phyloP scores from a whole-genome alignment of 2,888 invertebrate genomes.

The Lysandra bellargus region DNA sequence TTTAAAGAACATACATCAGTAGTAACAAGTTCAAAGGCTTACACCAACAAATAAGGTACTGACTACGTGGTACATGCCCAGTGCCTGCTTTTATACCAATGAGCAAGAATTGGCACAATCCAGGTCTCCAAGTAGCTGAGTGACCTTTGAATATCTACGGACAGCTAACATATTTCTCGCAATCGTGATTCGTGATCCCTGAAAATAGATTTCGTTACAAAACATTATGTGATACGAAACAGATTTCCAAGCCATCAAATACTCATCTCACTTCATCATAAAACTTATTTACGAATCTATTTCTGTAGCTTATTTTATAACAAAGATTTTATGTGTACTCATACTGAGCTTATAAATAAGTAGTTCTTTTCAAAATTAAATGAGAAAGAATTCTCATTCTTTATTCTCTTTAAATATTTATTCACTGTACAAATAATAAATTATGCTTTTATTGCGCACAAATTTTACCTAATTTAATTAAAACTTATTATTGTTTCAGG shows the following conservation, averaged over 20 bases:
- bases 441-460: not conserved
- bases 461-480: not conserved
- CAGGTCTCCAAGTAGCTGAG: not conserved
- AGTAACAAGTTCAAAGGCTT: too few relatives aligned
- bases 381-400: too few relatives aligned
- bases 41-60: too few relatives aligned
- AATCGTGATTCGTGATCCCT: slow-evolving; percentile 12
- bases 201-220: slow-evolving; percentile 26
- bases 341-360: not conserved
- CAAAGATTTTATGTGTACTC: not conserved
- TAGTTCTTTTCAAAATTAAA: not conserved
- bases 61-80: too few relatives aligned
- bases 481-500: slow-evolving; percentile 5
- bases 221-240: slow-evolving; percentile 18
- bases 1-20: too few relatives aligned
- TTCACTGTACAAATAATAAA: too few relatives aligned
- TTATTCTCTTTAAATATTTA: too few relatives aligned
- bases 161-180: not conserved
- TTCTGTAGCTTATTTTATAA: slow-evolving; percentile 1
- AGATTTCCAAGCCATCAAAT: slow-evolving; percentile 20
- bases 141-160: not conserved
- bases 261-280: slow-evolving; percentile 19
- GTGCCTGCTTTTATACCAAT: too few relatives aligned
- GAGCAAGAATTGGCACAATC: not conserved
- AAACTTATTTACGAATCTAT: slow-evolving; percentile 3